Percentiles rank a stretch among this genome's conserved stretches.
Evolutionary conservation across 2,113 vertebrate genomes (phyloP).

Genomic region (Phrynocephalus versicolor): DNA sequence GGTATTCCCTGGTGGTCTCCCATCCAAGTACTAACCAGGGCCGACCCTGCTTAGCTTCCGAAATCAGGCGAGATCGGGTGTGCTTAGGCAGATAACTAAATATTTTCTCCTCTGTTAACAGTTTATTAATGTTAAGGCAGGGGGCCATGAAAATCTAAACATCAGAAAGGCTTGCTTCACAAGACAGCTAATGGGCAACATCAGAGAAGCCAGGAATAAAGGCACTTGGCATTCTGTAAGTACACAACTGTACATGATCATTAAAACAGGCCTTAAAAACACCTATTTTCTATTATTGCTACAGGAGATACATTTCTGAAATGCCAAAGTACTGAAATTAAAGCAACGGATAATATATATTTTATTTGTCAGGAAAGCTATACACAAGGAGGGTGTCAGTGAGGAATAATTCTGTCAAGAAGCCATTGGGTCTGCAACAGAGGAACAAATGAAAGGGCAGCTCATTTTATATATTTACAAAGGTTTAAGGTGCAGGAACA

Average conservation of each 20-base stretch:
- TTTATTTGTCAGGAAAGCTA: constrained; percentile 68
- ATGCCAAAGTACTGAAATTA: constrained; percentile 44
- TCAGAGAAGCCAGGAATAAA: constrained; percentile 52
- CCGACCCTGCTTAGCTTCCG: too few species aligned
- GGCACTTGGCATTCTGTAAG: constrained; percentile 40
- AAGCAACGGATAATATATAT: constrained; percentile 43
- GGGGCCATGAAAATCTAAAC: constrained; percentile 47
- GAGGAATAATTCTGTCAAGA: constrained; percentile 61
- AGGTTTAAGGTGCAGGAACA: constrained; percentile 73
- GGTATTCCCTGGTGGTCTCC: too few species aligned
- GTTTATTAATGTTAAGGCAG: constrained; percentile 48
- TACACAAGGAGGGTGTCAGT: constrained; percentile 61
- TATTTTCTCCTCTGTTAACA: background rate
- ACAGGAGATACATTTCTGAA: constrained; percentile 49
- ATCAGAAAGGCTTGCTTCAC: constrained; percentile 41
- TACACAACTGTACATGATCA: background rate
- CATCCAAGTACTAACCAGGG: too few species aligned
- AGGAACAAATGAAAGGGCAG: constrained; percentile 54
- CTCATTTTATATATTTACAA: constrained; percentile 59
- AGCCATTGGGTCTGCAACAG: constrained; percentile 45
- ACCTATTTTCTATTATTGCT: background rate
- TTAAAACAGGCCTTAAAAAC: constrained; percentile 10
- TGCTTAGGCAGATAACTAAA: constrained; percentile 65
- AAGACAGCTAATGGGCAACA: constrained; percentile 1
- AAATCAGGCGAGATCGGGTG: too few species aligned